phyloP scores from a whole-genome alignment of 2,797 vertebrate species.

The Tapera naevia region DNA sequence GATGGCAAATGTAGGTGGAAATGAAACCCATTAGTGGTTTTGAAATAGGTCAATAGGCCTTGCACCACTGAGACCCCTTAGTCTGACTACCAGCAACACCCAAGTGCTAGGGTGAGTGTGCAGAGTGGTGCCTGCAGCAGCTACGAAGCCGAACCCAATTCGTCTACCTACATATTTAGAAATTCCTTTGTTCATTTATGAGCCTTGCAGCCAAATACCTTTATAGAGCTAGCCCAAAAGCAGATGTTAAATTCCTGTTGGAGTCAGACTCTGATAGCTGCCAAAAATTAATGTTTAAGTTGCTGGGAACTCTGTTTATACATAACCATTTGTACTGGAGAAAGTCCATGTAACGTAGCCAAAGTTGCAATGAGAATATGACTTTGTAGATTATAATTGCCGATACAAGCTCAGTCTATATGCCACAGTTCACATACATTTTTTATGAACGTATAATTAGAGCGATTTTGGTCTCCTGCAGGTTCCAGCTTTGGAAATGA shows the following conservation, averaged over 20 bases:
- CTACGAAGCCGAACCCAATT: neutral
- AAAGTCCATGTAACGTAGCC: neutral
- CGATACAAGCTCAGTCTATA: neutral
- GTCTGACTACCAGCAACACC: neutral
- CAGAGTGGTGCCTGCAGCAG: neutral
- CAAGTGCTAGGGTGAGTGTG: neutral
- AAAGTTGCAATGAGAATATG: neutral
- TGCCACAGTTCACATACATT: constrained; percentile 38
- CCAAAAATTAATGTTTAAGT: neutral
- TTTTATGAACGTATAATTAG: constrained; percentile 71
- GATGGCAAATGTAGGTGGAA: neutral
- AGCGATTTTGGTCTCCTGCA: constrained; percentile 59
- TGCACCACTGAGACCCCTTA: neutral
- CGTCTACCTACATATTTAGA: neutral
- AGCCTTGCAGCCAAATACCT: neutral
- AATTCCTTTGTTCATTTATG: neutral
- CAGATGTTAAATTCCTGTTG: neutral
- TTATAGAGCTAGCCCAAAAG: neutral
- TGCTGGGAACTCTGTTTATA: neutral
- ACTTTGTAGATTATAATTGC: neutral
- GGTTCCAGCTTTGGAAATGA: constrained; percentile 82
- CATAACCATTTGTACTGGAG: neutral
- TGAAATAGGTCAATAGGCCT: neutral
- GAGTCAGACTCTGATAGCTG: neutral
- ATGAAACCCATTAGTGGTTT: neutral